These are phyloP conservation scores for Hypena proboscidalis DNA, from an alignment of 2,888 invertebrate species.

Conservation along the genomic window DNA sequence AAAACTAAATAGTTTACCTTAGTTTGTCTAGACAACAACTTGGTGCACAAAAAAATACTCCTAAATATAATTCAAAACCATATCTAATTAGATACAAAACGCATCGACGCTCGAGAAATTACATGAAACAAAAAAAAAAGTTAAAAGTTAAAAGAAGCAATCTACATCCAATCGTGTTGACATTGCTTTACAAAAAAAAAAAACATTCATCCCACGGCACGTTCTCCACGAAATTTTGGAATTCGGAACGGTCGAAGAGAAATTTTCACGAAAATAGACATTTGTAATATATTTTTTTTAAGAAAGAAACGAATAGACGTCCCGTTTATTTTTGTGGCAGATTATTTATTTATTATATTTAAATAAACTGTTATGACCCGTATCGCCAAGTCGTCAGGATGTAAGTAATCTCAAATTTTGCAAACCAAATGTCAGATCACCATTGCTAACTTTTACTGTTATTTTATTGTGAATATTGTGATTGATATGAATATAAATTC, in stretches of 20 bases:
- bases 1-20: too few relatives aligned
- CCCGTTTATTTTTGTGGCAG: slow-evolving; percentile 4
- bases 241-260: too few relatives aligned
- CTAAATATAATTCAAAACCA: too few relatives aligned
- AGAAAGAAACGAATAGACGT: slow-evolving; percentile 9
- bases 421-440: slow-evolving; percentile 47
- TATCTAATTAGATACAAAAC: too few relatives aligned
- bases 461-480: neutral
- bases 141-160: neutral
- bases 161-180: neutral
- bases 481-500: too few relatives aligned
- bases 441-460: slow-evolving; percentile 29
- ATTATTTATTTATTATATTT: slow-evolving; percentile 31
- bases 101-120: too few relatives aligned
- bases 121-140: neutral
- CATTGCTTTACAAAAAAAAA: slow-evolving; percentile 3
- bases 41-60: too few relatives aligned
- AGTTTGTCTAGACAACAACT: too few relatives aligned
- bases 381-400: slow-evolving; percentile 27
- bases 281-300: slow-evolving; percentile 22
- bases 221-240: neutral
- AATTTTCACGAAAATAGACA: slow-evolving; percentile 9
- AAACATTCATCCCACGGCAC: slow-evolving; percentile 7
- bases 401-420: slow-evolving; percentile 49
- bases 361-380: slow-evolving; percentile 27